A percentile compares a stretch with the other conserved stretches of the same genome.
These are phyloP conservation scores for Alca torda DNA, from an alignment of 2,797 vertebrate species.

Conservation along the genomic window DNA sequence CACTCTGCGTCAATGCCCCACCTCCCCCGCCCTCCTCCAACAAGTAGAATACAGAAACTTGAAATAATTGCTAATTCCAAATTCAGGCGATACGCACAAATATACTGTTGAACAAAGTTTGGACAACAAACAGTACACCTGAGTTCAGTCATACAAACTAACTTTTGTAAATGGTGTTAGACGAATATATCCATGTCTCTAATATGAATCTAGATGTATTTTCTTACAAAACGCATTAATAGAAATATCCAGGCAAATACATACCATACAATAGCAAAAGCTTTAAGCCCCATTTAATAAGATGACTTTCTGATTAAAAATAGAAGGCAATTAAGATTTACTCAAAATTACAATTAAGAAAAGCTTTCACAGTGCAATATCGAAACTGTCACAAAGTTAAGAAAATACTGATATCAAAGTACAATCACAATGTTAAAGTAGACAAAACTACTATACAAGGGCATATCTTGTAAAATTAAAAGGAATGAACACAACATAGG, in stretches of 20 bases:
- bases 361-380: slow-evolving; percentile 79
- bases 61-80: slow-evolving; percentile 54
- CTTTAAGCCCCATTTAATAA: slow-evolving; percentile 77
- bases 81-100: slow-evolving; percentile 27
- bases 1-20: background rate
- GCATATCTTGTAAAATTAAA: slow-evolving; percentile 74
- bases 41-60: slow-evolving; percentile 25
- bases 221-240: slow-evolving; percentile 79
- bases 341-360: slow-evolving; percentile 81
- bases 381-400: slow-evolving; percentile 82
- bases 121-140: slow-evolving; percentile 71
- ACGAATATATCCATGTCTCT: slow-evolving; percentile 66
- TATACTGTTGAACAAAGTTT: slow-evolving; percentile 25
- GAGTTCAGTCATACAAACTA: slow-evolving; percentile 75
- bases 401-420: slow-evolving; percentile 84
- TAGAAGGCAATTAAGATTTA: slow-evolving; percentile 82
- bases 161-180: slow-evolving; percentile 64
- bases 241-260: slow-evolving; percentile 78
- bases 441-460: slow-evolving; percentile 80
- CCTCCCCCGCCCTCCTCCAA: background rate
- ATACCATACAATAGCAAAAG: slow-evolving; percentile 77
- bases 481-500: slow-evolving; percentile 75
- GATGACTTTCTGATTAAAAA: slow-evolving; percentile 76
- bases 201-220: slow-evolving; percentile 72
- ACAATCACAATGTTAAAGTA: slow-evolving; percentile 81